A percentile compares a stretch with the other conserved stretches of the same genome.
Conservation (phyloP, 2,888 invertebrate genomes). For the Apomyelois bistriatella region DNA sequence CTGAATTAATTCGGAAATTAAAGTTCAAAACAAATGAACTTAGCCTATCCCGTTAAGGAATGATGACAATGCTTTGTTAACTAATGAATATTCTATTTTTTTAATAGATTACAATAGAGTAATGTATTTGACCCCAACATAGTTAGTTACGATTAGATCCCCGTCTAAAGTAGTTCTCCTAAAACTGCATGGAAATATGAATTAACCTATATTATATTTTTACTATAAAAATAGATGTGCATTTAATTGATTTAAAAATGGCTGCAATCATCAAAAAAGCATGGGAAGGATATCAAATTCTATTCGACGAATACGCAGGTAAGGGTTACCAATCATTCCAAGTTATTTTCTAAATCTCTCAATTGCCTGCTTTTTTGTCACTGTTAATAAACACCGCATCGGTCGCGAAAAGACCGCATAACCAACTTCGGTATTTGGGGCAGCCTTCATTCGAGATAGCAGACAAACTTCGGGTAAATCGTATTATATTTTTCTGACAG, state of each 20-base stretch:
- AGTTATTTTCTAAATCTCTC: too few species aligned
- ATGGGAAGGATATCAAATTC: conserved; percentile 43
- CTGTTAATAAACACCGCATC: too few species aligned
- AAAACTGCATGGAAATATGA: background rate
- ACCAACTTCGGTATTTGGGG: too few species aligned
- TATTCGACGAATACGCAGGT: conserved; percentile 63
- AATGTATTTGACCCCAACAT: conserved; percentile 15
- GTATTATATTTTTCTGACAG: too few species aligned
- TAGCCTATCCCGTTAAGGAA: conserved; percentile 5
- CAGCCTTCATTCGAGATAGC: too few species aligned
- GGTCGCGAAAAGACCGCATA: too few species aligned
- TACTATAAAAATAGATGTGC: background rate
- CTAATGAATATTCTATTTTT: conserved; percentile 22
- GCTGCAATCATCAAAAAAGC: conserved; percentile 47
- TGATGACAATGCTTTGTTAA: conserved; percentile 19
- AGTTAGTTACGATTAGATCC: conserved; percentile 15
- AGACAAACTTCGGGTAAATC: too few species aligned
- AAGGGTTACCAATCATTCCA: conserved; percentile 22
- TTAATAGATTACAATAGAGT: conserved; percentile 11
- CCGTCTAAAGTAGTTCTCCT: conserved; percentile 1
- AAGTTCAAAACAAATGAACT: conserved; percentile 5
- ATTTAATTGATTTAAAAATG: conserved; percentile 36
- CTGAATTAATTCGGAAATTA: background rate
- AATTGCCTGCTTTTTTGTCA: too few species aligned
- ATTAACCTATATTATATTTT: conserved; percentile 22